A percentile compares a stretch with the other conserved stretches of the same genome.
Conservation (phyloP, 1,140 invertebrate genomes). For the Apis dorsata region DNA sequence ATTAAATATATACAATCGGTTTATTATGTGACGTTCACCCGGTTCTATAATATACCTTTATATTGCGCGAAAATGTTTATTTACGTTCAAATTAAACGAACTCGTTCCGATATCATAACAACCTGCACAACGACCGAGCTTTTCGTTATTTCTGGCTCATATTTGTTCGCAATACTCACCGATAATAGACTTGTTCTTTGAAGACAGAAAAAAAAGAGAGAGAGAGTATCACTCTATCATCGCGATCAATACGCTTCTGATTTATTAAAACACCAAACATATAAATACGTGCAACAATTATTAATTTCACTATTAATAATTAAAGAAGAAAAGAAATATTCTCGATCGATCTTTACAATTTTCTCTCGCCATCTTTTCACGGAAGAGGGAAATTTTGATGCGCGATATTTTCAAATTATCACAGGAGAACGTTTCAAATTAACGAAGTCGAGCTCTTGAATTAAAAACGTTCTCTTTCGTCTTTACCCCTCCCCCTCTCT, state of each 20-base stretch:
- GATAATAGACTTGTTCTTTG: not conserved
- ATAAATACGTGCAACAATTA: not conserved
- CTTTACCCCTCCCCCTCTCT: too few species aligned
- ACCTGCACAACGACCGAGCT: too few species aligned
- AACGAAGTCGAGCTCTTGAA: too few species aligned
- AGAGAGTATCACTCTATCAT: not conserved
- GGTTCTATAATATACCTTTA: not conserved
- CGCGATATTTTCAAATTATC: too few species aligned
- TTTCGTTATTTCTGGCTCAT: too few species aligned
- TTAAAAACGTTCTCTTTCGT: too few species aligned
- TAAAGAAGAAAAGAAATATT: not conserved
- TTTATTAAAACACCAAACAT: slow-evolving; percentile 2
- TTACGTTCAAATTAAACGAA: not conserved
- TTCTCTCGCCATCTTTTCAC: not conserved
- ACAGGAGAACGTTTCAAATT: too few species aligned
- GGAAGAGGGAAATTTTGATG: too few species aligned
- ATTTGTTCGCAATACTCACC: not conserved
- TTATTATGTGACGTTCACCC: not conserved
- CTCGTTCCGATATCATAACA: not conserved
- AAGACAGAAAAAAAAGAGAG: too few species aligned
- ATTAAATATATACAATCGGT: slow-evolving; percentile 10
- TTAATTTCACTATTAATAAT: not conserved
- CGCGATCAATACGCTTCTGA: slow-evolving; percentile 25
- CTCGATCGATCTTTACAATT: too few species aligned
- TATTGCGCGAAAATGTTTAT: not conserved